Evolutionary conservation across 2,888 invertebrate genomes (phyloP), one percentile per base, ranked within the genome.

Genomic region (Magallana nippona): DNA sequence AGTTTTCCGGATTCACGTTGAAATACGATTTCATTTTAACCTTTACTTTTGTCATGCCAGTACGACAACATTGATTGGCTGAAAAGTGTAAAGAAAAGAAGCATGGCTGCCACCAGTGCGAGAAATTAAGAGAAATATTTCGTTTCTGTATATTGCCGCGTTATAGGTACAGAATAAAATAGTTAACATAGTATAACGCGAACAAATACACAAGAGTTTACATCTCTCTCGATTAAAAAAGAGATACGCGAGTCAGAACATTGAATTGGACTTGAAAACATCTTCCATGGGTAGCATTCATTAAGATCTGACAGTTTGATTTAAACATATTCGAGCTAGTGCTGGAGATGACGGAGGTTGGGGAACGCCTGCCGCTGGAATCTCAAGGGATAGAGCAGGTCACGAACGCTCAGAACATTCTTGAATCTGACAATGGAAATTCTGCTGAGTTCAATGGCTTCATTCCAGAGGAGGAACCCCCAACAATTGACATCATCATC

Each of bases 401-500:
- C 22, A 2, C 22, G 71, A 32, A 71, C 27, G 2, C 13, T 5
- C 10, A 27, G 71, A 71, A 71, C 71, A 5, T 71, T 15, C 22
- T 32, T 2, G 71, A 71, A 27, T 71, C 27, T 13, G 15, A 71
- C 15, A 32, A 27, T 27, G 71, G 15, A 15, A 27, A 22, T 27
- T 60, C 60, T 60, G 71, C 22, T 19, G 71, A 71, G 19, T 22
- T 32, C 13, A 71, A 71, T 71, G 71, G 71, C 2, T 71, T 27
- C 71, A 19, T 22, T 27, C 22, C 13, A 15, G 71, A 71, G 27
- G 71, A 71, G 11, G 71, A 71, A 71, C 71, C 71, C 27, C 71
- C 71, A 15, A 71, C 71, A 27, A 71, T 71, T 11, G 71, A 71
- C 32, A 71, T 99, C 94, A 96, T 97, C 94, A 98, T 99, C 95